A percentile compares a stretch with the other conserved stretches of the same genome.
phyloP scores from a whole-genome alignment of 1,140 invertebrate species.

The Gryllus bimaculatus region DNA sequence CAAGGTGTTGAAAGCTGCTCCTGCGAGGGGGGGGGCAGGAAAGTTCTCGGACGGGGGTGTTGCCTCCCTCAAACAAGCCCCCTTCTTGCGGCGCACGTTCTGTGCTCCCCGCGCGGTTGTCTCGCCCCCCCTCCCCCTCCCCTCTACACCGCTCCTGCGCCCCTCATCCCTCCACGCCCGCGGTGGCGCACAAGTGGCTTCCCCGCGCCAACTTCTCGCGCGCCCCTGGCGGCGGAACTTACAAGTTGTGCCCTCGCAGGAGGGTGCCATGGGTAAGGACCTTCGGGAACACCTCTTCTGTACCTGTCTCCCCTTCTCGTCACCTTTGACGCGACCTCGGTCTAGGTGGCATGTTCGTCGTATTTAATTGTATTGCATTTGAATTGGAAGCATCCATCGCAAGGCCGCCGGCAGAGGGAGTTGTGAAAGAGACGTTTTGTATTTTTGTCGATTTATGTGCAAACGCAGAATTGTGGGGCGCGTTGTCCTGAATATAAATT shows the following conservation, averaged over 20 bases:
- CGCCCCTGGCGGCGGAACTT: neutral
- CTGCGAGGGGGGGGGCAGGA: neutral
- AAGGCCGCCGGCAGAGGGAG: too few species aligned
- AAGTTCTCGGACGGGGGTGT: neutral
- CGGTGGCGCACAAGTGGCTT: neutral
- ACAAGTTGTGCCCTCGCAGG: neutral
- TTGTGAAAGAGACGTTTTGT: neutral
- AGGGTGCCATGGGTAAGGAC: too few species aligned
- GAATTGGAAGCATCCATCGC: too few species aligned
- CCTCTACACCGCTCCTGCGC: too few species aligned
- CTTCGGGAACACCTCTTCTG: too few species aligned
- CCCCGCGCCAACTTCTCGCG: neutral
- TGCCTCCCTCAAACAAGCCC: neutral
- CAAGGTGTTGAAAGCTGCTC: neutral
- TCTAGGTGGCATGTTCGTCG: too few species aligned
- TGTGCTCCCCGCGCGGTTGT: neutral
- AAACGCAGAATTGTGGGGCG: neutral
- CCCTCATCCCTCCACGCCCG: neutral
- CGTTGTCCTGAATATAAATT: slow-evolving; percentile 5
- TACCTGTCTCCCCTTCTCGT: too few species aligned
- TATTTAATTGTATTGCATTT: too few species aligned
- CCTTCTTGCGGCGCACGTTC: neutral
- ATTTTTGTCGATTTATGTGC: neutral
- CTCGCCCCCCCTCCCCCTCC: neutral
- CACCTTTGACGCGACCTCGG: too few species aligned